Conservation (phyloP, 2,113 vertebrate species). For the Lophotis ruficrista region DNA sequence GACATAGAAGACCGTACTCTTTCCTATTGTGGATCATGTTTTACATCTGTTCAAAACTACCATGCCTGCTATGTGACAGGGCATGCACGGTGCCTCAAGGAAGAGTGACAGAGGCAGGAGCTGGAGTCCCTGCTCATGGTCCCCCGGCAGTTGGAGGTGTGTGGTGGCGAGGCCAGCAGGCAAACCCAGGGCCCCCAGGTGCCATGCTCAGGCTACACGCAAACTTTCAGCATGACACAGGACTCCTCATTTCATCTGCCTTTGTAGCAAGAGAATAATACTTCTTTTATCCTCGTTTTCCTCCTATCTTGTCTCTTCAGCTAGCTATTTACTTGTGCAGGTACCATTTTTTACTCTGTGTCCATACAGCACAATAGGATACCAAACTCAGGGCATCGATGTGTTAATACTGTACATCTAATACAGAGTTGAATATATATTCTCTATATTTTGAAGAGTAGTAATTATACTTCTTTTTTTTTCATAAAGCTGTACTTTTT, state of each 20-base stretch:
- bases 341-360: not conserved
- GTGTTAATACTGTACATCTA: not conserved
- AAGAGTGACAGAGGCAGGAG: not conserved
- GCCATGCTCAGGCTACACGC: fast-evolving
- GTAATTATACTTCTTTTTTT: not conserved
- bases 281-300: not conserved
- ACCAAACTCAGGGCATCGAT: not conserved
- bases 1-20: not conserved
- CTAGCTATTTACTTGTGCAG: not conserved
- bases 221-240: not conserved
- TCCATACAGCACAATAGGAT: not conserved
- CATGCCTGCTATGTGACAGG: not conserved
- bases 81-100: fast-evolving
- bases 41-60: not conserved
- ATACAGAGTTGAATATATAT: not conserved
- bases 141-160: not conserved
- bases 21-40: not conserved
- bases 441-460: not conserved
- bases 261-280: not conserved
- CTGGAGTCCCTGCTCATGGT: not conserved
- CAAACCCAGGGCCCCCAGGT: not conserved
- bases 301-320: not conserved
- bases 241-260: not conserved
- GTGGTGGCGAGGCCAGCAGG: not conserved
- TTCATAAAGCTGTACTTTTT: not conserved